Conservation (phyloP, 2,797 vertebrate genomes). For the Brachymystax lenok region DNA sequence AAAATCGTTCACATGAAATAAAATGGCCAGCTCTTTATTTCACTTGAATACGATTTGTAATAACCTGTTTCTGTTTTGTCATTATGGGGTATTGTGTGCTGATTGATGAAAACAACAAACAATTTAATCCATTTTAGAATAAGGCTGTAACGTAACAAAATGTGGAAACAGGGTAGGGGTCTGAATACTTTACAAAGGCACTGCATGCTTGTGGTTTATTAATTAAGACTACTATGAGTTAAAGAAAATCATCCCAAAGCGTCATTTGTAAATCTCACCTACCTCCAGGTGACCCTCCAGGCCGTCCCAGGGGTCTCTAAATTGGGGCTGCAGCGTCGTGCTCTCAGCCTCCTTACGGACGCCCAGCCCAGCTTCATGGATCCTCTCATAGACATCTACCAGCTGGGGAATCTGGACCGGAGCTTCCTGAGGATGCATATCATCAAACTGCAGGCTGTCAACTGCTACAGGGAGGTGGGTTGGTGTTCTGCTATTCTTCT, state of each 20-base stretch:
- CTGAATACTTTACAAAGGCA: too few species aligned
- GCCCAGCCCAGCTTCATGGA: slow-evolving; percentile 60
- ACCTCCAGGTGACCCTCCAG: slow-evolving; percentile 56
- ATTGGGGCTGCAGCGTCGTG: slow-evolving; percentile 57
- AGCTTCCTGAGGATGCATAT: slow-evolving; percentile 59
- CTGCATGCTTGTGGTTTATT: too few species aligned
- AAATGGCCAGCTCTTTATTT: too few species aligned
- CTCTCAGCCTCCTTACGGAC: slow-evolving; percentile 64
- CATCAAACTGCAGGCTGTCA: slow-evolving; percentile 50
- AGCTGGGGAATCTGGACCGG: slow-evolving; percentile 64
- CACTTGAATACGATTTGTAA: too few species aligned
- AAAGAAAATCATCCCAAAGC: neutral
- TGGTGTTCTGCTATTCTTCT: neutral
- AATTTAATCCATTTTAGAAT: too few species aligned
- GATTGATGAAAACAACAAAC: too few species aligned
- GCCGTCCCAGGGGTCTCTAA: slow-evolving; percentile 48
- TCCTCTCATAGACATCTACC: slow-evolving; percentile 66
- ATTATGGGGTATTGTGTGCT: too few species aligned
- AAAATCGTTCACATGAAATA: neutral
- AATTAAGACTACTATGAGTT: too few species aligned
- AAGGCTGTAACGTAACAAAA: too few species aligned
- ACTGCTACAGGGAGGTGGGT: slow-evolving; percentile 71
- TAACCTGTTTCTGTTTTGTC: too few species aligned
- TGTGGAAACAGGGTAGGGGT: too few species aligned
- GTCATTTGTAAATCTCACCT: neutral